These are phyloP conservation scores for Odontomyia ornata DNA, from an alignment of 2,888 invertebrate genomes.

Conservation along the genomic window DNA sequence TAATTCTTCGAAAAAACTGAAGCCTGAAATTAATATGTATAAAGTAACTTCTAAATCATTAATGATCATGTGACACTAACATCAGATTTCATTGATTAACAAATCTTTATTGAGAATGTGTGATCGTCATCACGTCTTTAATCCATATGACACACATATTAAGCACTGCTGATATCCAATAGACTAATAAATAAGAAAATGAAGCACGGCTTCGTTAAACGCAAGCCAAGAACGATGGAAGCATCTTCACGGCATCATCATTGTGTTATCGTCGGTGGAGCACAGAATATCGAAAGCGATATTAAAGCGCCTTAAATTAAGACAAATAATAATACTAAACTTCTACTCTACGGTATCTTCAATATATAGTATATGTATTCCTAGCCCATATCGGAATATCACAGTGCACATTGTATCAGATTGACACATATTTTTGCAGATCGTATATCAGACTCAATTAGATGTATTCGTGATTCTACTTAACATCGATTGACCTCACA, in stretches of 20 bases:
- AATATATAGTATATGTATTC: not conserved
- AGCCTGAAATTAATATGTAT: too few relatives aligned
- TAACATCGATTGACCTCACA: slow-evolving; percentile 66
- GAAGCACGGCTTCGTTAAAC: not conserved
- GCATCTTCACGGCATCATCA: not conserved
- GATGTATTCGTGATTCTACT: slow-evolving; percentile 66
- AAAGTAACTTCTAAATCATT: too few relatives aligned
- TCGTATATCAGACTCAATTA: slow-evolving; percentile 63
- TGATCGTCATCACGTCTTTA: slow-evolving; percentile 26
- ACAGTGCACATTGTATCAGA: slow-evolving; percentile 56
- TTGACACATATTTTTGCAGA: slow-evolving; percentile 55
- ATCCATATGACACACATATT: slow-evolving; percentile 49
- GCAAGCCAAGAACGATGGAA: too few relatives aligned
- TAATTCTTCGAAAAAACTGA: too few relatives aligned
- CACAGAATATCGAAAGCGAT: slow-evolving; percentile 3
- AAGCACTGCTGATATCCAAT: slow-evolving; percentile 16
- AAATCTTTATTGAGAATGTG: too few relatives aligned
- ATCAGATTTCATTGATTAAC: too few relatives aligned
- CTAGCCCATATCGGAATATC: slow-evolving; percentile 42
- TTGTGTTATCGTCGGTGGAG: not conserved
- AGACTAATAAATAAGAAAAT: not conserved
- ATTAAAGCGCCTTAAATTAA: slow-evolving; percentile 49
- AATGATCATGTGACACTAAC: too few relatives aligned
- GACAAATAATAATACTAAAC: slow-evolving; percentile 49
- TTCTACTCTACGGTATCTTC: slow-evolving; percentile 6